These are phyloP conservation scores for Smittia aterrima DNA, from an alignment of 2,888 invertebrate species.

Conservation along the genomic window DNA sequence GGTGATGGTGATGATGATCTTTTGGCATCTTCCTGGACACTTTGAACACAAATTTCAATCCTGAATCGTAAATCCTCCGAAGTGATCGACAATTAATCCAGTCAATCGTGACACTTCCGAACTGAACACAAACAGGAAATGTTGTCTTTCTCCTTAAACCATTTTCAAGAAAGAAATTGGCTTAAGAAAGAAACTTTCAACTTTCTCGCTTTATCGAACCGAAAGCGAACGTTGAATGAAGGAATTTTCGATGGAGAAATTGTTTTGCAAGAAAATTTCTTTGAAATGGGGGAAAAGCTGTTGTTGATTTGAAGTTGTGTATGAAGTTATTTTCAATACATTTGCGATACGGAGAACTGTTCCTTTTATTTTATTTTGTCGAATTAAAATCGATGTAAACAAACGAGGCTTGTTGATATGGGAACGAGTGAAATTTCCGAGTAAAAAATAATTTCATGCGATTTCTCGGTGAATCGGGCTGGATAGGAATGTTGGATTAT, in stretches of 20 bases:
- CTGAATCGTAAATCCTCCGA: background rate
- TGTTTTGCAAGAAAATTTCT: slow-evolving; percentile 18
- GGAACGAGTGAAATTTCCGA: background rate
- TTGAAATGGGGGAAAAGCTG: slow-evolving; percentile 2
- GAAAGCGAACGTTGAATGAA: slow-evolving; percentile 32
- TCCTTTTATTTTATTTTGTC: background rate
- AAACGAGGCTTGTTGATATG: slow-evolving; percentile 24
- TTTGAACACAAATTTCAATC: slow-evolving; percentile 3
- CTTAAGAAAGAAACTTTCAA: background rate
- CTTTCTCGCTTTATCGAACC: background rate
- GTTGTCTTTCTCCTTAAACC: background rate
- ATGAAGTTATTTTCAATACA: slow-evolving; percentile 34
- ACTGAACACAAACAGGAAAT: background rate
- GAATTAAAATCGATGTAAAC: slow-evolving; percentile 41
- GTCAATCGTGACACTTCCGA: slow-evolving; percentile 13
- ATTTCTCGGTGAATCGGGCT: background rate
- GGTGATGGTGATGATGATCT: slow-evolving; percentile 50
- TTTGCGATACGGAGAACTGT: background rate
- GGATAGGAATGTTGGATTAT: background rate
- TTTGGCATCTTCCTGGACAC: slow-evolving; percentile 45
- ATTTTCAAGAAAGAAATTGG: background rate
- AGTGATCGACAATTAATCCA: slow-evolving; percentile 13
- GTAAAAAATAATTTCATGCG: slow-evolving; percentile 5
- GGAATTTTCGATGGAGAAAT: slow-evolving; percentile 28
- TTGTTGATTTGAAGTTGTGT: slow-evolving; percentile 26